phyloP scores from a whole-genome alignment of 2,888 invertebrate genomes.

The Stegophylla sp. region DNA sequence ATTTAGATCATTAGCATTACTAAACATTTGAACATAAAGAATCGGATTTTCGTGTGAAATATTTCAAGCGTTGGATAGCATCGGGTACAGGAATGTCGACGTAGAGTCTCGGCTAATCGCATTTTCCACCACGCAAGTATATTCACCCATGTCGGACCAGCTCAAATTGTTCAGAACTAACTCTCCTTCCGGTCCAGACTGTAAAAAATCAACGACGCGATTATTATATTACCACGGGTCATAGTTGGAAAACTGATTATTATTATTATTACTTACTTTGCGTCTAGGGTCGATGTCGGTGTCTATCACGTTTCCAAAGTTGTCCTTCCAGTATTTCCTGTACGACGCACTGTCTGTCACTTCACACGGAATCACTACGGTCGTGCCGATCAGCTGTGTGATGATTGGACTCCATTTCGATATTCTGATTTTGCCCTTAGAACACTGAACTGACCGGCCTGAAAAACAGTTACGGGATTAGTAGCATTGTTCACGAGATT shows the following conservation, averaged over 20 bases:
- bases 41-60: neutral
- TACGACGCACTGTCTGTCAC: slow-evolving; percentile 71
- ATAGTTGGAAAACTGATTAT: neutral
- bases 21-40: slow-evolving; percentile 21
- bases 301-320: slow-evolving; percentile 68
- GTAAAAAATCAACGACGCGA: too few relatives aligned
- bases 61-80: slow-evolving; percentile 63
- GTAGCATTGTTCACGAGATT: neutral
- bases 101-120: slow-evolving; percentile 71
- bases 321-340: slow-evolving; percentile 74
- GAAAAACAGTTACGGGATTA: neutral
- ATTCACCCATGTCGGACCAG: slow-evolving; percentile 84
- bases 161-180: slow-evolving; percentile 74
- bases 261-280: slow-evolving; percentile 22
- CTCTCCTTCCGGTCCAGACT: slow-evolving; percentile 48
- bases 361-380: slow-evolving; percentile 74
- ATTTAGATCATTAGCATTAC: neutral
- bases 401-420: slow-evolving; percentile 67
- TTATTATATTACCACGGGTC: neutral
- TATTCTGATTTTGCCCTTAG: slow-evolving; percentile 46
- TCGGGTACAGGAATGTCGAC: slow-evolving; percentile 78
- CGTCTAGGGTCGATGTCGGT: slow-evolving; percentile 60
- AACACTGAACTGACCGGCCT: slow-evolving; percentile 46
- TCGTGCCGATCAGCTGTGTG: slow-evolving; percentile 70
- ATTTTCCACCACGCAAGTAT: slow-evolving; percentile 78